Base-by-base conservation (phyloP, 2,113 vertebrate genomes). In the Raphicerus campestris region DNA sequence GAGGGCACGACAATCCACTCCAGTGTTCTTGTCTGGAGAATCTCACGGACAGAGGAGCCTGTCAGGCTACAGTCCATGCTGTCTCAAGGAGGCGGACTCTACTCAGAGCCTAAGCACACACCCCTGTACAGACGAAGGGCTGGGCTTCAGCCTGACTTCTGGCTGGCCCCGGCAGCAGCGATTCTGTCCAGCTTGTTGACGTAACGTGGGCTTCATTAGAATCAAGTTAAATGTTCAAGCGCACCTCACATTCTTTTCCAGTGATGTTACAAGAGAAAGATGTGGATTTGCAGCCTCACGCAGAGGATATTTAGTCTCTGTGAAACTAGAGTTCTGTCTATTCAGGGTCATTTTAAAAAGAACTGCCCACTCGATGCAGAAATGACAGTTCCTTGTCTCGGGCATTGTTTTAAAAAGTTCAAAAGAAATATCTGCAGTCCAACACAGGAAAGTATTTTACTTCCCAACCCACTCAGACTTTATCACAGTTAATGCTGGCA, bases 401-500 rank as follows among this genome's bases (percentile, higher is more conserved):
- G 85, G 42, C 58, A 56, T 60, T 77, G 61, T 61, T 94, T 92
- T 75, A 8, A 58, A 81, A 88, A 77, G 70, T 94, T 98, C 96
- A 45, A 89, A 97, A 73, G 78, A 66, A 97, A 42, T 53, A 55
- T 87, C 60, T 42, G 26, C n/a, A 81, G 22, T 58, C 55, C 39
- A 58, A 58, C 39, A 55, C 1, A 4, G 77, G 19, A 47, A 80
- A 63, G 22, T 26, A 28, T 35, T 77, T 84, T 82, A 85, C 55
- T 87, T 95, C 42, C 35, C 42, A 87, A 42, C 14, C 61, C 24
- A 51, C 39, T 85, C 10, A 22, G 66, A 35, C 26, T 20, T 93
- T 81, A 83, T 90, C 89, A 61, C 35, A 13, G 32, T 93, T 75
- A 14, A 82, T 35, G 47, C 6, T 22, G 39, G 11, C 51, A 92